These are phyloP conservation scores for Nematolebias whitei DNA, from an alignment of 2,113 vertebrate species.

Conservation along the genomic window DNA sequence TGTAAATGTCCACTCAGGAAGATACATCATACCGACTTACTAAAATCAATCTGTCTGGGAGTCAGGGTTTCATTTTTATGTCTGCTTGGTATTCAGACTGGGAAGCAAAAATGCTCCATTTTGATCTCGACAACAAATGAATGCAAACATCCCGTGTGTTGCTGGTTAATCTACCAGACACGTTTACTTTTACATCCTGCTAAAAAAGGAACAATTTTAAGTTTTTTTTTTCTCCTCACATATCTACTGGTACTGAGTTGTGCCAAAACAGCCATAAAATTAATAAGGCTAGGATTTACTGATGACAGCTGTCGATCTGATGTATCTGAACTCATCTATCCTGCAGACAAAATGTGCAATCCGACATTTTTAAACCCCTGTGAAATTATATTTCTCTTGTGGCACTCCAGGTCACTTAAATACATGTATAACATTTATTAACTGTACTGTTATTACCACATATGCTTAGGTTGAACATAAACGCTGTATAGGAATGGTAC, in stretches of 20 bases:
- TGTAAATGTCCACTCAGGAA: neutral
- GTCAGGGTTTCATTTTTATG: conserved; percentile 11
- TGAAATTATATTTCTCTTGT: neutral
- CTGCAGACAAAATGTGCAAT: neutral
- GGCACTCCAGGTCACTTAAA: neutral
- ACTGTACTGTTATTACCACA: neutral
- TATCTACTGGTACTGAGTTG: neutral
- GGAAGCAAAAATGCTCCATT: neutral
- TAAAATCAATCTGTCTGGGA: conserved; percentile 4
- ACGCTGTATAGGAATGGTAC: too few species aligned
- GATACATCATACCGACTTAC: neutral
- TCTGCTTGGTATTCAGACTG: conserved; percentile 25
- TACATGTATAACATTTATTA: neutral
- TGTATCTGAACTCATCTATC: neutral
- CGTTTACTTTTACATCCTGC: neutral
- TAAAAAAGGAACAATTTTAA: neutral
- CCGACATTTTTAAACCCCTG: neutral
- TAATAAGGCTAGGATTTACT: neutral
- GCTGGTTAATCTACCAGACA: neutral
- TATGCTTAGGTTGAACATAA: neutral
- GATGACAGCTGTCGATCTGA: neutral
- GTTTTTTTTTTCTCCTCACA: neutral
- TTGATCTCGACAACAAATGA: too few species aligned
- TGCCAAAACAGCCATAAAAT: neutral
- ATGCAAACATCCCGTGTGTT: neutral